Base-by-base conservation (phyloP, 2,888 invertebrate species). In the Drosophila koepferae region DNA sequence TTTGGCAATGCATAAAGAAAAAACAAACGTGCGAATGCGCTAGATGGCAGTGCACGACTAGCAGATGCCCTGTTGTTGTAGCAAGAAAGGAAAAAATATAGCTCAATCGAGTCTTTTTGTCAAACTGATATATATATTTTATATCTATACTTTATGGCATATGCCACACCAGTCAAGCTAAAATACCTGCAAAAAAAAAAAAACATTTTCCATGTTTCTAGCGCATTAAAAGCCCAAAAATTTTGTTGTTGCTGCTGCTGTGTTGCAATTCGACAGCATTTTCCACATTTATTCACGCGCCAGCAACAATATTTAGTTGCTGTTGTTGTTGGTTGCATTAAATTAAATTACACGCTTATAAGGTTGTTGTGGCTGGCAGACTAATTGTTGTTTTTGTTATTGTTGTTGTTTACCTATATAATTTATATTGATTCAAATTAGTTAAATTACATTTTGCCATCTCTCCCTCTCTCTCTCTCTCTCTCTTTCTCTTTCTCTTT, bases 341-440 rank as follows among this genome's bases (percentile, higher is more conserved):
- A 81, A 81, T 81, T 78, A 81, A 81, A 81, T 81, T 81, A 81
- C 64, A 76, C 70, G 81, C 74, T 81, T 77, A 65, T 79, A 77
- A 65, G 78, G 70, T 46, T 72, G 67, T 69, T 71, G 69, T 69
- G 65, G 69, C 65, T 41, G 34, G 46, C 66, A 55, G 63, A 62
- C 71, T 67, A 74, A 77, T 77, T 66, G 74, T 69, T 63, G 79
- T 36, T 65, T 66, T 41, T 41, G 41, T 16, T 38, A 14, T 44
- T 63, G 36, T 49, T 63, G 48, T 55, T 55, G 55, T 41, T 79
- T 63, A 66, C 67, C 68, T 77, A 80, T 62, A 64, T 66, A 71
- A 74, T 81, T 77, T 72, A 80, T 77, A 75, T 79, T 72, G 70
- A 74, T 74, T 70, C 61, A 82, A 86, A 86, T 86, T 86, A 86